Base-by-base conservation (phyloP, 2,797 vertebrate genomes). In the Coccyzus lansbergi region DNA sequence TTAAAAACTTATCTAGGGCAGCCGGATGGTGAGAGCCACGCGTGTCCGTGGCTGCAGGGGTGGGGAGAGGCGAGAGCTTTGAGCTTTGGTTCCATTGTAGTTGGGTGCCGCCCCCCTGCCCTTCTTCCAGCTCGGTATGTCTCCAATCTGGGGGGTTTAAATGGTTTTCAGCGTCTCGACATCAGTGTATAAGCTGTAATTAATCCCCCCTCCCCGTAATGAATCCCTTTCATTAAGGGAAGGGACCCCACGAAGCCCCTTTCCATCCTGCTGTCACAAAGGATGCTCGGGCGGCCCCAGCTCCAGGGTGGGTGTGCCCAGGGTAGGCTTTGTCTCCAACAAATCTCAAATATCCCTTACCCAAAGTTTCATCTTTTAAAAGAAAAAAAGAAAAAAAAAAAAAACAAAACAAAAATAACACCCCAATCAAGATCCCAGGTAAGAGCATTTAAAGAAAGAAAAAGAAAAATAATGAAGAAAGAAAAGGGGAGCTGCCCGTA, bases 291-390 rank as follows among this genome's bases (percentile, higher is more conserved):
- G 56, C 79, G 26, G 81, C 85, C 67, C 83, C 81, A n/a, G 86
- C 92, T 63, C 68, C 26, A 38, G 52, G 80, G 84, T 86, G 91
- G 74, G 91, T 78, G 92, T 91, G 95, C 84, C 94, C 19, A 18
- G 48, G 31, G 20, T 15, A 68, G 82, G 82, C 90, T 93, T 94
- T 95, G 93, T 94, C 88, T 82, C 9, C 5, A 42, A 44, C 40
- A 70, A 22, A 17, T 7, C 33, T 10, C 4, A 3, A 19, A 33
- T 11, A 60, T n/a, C 11, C 52, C 22, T 7, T 12, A 2, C 8
- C 33, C 79, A 16, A 68, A 91, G 68, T 91, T 68, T n/a, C 34
- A 1, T 55, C 74, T 65, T 40, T 9, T 5, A 16, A 8, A 34
- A 19, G 17, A 31, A 15, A 6, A 20, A 28, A 42, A 36, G 31